Conservation (phyloP, 2,113 vertebrate species). For the Chaetops frenatus region DNA sequence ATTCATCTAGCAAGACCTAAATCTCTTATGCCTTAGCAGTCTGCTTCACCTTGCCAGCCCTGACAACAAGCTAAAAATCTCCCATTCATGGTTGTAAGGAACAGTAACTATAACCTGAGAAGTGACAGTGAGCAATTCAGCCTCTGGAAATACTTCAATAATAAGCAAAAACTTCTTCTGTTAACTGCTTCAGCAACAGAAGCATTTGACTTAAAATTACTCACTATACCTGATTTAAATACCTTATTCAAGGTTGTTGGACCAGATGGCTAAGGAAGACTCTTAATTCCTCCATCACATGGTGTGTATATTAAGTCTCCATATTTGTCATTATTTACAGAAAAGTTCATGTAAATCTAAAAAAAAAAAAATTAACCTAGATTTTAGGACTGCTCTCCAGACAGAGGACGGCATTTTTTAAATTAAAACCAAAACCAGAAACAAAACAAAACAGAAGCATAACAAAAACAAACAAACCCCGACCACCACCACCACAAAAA, state of each 20-base stretch:
- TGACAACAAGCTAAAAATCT: not conserved
- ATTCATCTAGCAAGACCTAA: not conserved
- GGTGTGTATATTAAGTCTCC: not conserved
- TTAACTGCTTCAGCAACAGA: not conserved
- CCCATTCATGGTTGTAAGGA: not conserved
- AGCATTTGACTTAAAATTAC: not conserved
- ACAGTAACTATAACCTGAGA: not conserved
- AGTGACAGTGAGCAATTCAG: not conserved
- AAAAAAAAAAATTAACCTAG: not conserved
- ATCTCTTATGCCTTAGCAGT: not conserved
- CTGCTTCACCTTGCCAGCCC: not conserved
- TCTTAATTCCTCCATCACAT: not conserved
- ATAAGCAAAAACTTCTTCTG: not conserved
- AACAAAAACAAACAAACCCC: not conserved
- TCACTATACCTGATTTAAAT: not conserved
- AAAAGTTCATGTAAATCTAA: not conserved
- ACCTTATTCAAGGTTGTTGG: not conserved
- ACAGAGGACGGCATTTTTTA: not conserved
- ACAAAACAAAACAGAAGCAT: not conserved
- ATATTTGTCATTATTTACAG: not conserved
- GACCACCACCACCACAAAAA: too few species aligned
- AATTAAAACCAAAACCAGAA: not conserved
- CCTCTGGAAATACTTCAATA: not conserved
- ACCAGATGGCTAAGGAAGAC: not conserved
- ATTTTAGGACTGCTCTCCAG: not conserved